phyloP scores from a whole-genome alignment of 2,797 vertebrate species.

The Macroramphosus scolopax region DNA sequence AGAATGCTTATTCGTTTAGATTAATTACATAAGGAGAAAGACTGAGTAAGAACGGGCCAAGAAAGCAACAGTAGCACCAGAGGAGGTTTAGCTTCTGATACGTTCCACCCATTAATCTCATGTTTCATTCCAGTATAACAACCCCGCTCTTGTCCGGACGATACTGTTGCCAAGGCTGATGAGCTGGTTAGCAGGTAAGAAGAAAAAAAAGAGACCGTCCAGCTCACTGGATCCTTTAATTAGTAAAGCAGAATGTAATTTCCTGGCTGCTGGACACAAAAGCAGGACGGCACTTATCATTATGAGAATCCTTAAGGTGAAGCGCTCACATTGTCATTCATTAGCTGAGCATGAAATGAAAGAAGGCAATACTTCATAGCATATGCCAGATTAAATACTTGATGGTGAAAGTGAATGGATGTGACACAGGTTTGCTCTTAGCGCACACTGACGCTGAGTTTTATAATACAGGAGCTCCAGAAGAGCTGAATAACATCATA shows the following conservation, averaged over 20 bases:
- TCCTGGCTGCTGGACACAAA: slow-evolving; percentile 64
- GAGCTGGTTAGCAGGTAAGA: slow-evolving; percentile 60
- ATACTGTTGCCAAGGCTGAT: slow-evolving; percentile 49
- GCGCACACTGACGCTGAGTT: slow-evolving; percentile 12
- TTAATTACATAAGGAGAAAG: neutral
- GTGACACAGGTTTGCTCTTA: neutral
- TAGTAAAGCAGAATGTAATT: slow-evolving; percentile 62
- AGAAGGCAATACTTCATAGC: slow-evolving; percentile 19
- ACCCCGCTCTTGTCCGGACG: slow-evolving; percentile 47
- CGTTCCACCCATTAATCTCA: slow-evolving; percentile 43
- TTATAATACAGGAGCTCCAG: neutral
- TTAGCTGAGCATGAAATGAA: slow-evolving; percentile 44
- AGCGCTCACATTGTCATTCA: slow-evolving; percentile 32
- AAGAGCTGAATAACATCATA: too few species aligned
- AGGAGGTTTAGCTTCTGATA: slow-evolving; percentile 35
- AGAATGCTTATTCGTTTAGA: neutral
- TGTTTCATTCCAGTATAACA: slow-evolving; percentile 37
- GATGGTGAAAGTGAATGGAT: too few species aligned
- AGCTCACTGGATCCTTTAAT: slow-evolving; percentile 64
- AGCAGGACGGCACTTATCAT: slow-evolving; percentile 42
- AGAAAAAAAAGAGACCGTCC: slow-evolving; percentile 33
- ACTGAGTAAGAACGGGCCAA: neutral
- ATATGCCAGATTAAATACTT: neutral
- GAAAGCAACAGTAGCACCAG: too few species aligned
- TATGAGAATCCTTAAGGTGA: slow-evolving; percentile 55